Conservation (phyloP, 2,888 invertebrate genomes). For the Scotopteryx bipunctaria region DNA sequence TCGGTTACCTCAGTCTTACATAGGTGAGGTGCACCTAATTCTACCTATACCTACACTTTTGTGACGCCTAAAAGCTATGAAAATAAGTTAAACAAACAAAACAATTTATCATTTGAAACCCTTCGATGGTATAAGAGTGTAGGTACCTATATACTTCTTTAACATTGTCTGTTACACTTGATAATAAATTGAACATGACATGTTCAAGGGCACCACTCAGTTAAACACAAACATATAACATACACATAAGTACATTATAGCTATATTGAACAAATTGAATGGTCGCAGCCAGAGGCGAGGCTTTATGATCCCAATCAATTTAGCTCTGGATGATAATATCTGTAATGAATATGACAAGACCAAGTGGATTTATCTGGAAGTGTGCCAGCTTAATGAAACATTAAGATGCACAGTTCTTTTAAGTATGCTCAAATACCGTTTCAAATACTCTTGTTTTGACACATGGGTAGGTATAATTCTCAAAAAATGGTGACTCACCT, state of each 20-base stretch:
- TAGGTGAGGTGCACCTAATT: too few species aligned
- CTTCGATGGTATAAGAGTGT: too few species aligned
- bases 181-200: not conserved
- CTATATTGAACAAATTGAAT: slow-evolving; percentile 4
- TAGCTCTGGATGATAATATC: not conserved
- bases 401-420: slow-evolving; percentile 12
- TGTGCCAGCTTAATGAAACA: not conserved
- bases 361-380: not conserved
- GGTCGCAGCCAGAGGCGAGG: not conserved
- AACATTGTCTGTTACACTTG: not conserved
- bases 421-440: too few species aligned
- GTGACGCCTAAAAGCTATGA: too few species aligned
- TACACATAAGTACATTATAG: not conserved
- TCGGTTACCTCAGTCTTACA: too few species aligned
- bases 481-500: slow-evolving; percentile 58
- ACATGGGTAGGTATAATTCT: too few species aligned
- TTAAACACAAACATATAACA: not conserved
- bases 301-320: slow-evolving; percentile 11
- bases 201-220: not conserved
- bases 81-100: too few species aligned
- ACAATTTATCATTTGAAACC: too few species aligned
- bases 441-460: not conserved
- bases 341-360: not conserved
- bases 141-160: too few species aligned
- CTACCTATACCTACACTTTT: too few species aligned